Evolutionary conservation across 2,888 invertebrate genomes (phyloP).

Genomic region (Zootermopsis nevadensis): DNA sequence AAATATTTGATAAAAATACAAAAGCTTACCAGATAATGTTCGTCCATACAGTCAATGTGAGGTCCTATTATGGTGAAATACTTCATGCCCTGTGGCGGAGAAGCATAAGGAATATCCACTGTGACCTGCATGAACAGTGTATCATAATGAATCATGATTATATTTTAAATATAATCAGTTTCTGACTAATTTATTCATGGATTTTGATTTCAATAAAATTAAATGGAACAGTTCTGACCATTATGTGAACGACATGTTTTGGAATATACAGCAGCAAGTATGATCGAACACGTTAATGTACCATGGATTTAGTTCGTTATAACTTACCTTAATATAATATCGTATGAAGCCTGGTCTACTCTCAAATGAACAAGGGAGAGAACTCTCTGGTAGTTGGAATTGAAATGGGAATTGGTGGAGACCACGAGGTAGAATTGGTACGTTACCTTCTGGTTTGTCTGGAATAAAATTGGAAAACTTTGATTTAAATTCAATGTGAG

Average conservation of each 20-base stretch:
- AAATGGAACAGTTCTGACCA: too few relatives aligned
- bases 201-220: too few relatives aligned
- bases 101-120: conserved; percentile 81
- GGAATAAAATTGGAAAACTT: conserved; percentile 53
- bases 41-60: conserved; percentile 84
- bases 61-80: conserved; percentile 84
- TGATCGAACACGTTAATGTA: too few relatives aligned
- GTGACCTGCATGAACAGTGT: conserved; percentile 62
- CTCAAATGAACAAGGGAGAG: conserved; percentile 81
- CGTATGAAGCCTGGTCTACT: conserved; percentile 78
- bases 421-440: conserved; percentile 77
- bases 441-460: conserved; percentile 70
- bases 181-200: too few relatives aligned
- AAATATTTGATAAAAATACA: background rate
- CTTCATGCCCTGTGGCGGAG: conserved; percentile 82
- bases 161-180: too few relatives aligned
- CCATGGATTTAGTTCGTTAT: background rate
- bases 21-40: conserved; percentile 75
- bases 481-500: background rate
- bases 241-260: too few relatives aligned
- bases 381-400: conserved; percentile 78
- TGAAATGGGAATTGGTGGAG: conserved; percentile 75
- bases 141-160: too few relatives aligned
- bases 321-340: conserved; percentile 74
- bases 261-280: too few relatives aligned